phyloP scores from a whole-genome alignment of 2,797 vertebrate genomes.

The Phrynocephalus vlangalii region DNA sequence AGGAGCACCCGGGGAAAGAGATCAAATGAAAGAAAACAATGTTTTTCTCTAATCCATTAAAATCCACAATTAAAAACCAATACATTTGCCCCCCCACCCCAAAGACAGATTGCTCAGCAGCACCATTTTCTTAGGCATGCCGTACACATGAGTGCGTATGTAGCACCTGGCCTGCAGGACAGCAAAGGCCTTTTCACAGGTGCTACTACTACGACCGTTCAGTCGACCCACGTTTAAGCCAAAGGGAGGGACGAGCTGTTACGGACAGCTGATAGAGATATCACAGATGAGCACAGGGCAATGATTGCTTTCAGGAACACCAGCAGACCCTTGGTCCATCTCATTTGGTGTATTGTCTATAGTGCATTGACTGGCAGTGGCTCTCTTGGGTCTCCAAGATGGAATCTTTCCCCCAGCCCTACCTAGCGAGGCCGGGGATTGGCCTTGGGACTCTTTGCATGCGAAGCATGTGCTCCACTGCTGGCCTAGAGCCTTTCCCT shows the following conservation, averaged over 20 bases:
- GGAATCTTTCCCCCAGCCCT: neutral
- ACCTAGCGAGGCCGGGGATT: neutral
- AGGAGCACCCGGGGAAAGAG: slow-evolving; percentile 57
- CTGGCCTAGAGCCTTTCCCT: neutral
- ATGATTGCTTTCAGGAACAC: slow-evolving; percentile 27
- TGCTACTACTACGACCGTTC: slow-evolving; percentile 31
- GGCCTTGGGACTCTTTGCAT: neutral
- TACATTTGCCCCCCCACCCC: slow-evolving; percentile 48
- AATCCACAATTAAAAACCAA: slow-evolving; percentile 75
- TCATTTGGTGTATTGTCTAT: neutral
- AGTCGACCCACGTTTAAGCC: slow-evolving; percentile 46
- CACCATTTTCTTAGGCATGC: slow-evolving; percentile 44
- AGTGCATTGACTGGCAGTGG: neutral
- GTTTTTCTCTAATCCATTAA: slow-evolving; percentile 74
- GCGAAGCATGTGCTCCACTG: neutral
- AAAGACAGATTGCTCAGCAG: slow-evolving; percentile 58
- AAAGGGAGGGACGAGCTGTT: slow-evolving; percentile 29
- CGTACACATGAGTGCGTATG: slow-evolving; percentile 39
- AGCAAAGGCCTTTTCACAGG: slow-evolving; percentile 25
- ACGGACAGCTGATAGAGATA: neutral
- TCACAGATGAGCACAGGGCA: neutral
- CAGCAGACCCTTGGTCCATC: neutral
- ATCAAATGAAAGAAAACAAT: slow-evolving; percentile 74
- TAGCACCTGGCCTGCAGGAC: slow-evolving; percentile 51
- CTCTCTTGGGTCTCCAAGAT: neutral